These are phyloP conservation scores for Trididemnum nubilum DNA, from an alignment of 23 tunicate species.

Conservation along the genomic window DNA sequence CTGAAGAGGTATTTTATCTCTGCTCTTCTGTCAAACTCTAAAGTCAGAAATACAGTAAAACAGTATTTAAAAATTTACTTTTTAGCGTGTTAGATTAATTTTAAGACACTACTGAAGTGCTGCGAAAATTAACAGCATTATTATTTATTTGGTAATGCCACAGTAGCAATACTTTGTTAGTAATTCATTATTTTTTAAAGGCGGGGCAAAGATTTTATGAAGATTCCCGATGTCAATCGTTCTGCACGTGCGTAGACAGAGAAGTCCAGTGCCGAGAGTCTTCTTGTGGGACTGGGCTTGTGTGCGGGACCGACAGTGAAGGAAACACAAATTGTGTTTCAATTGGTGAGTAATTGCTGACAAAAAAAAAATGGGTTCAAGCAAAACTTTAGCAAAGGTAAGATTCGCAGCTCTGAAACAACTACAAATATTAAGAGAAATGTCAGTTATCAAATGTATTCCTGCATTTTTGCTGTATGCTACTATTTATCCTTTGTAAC, in stretches of 20 bases:
- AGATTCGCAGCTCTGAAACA: background rate
- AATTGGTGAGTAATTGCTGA: background rate
- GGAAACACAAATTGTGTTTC: slow-evolving; percentile 10
- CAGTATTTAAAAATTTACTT: background rate
- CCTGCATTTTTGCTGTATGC: too few species aligned
- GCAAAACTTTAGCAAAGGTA: background rate
- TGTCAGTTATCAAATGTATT: too few species aligned
- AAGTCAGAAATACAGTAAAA: background rate
- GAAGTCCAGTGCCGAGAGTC: background rate
- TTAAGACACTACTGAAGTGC: too few species aligned
- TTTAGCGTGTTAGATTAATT: too few species aligned
- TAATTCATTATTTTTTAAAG: too few species aligned
- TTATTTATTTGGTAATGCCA: too few species aligned
- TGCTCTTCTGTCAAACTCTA: too few species aligned
- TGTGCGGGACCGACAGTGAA: background rate
- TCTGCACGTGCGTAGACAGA: background rate
- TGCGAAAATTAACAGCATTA: too few species aligned
- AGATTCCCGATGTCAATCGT: background rate
- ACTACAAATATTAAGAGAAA: too few species aligned
- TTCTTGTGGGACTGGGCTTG: background rate
- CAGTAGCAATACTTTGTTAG: too few species aligned
- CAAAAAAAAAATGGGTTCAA: background rate
- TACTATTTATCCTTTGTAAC: too few species aligned
- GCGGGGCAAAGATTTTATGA: slow-evolving; percentile 8
- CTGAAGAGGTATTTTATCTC: too few species aligned